phyloP scores from a whole-genome alignment of 2,797 vertebrate species.

The Sphenopsis melanotis region DNA sequence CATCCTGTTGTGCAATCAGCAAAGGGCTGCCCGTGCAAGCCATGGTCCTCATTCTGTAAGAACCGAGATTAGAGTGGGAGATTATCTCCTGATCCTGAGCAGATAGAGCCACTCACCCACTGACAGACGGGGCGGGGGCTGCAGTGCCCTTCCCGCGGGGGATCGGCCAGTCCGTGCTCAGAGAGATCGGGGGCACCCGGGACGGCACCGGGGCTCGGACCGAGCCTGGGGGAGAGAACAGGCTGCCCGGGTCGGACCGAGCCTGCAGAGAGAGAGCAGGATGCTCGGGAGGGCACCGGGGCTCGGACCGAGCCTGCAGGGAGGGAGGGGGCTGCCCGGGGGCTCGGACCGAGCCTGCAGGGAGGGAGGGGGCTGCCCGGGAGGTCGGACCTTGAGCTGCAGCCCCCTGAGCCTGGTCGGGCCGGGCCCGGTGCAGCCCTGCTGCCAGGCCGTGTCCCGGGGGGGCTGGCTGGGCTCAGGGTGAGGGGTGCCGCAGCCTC shows the following conservation, averaged over 20 bases:
- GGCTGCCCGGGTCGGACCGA: too few species aligned
- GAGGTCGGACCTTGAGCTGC: not conserved
- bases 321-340: not conserved
- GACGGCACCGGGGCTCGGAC: not conserved
- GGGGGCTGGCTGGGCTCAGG: not conserved
- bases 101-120: not conserved
- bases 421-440: not conserved
- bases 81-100: not conserved
- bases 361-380: not conserved
- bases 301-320: not conserved
- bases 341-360: too few species aligned
- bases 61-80: not conserved
- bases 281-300: not conserved
- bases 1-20: not conserved
- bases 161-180: not conserved
- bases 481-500: not conserved
- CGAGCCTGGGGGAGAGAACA: not conserved
- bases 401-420: not conserved
- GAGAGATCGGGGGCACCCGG: accelerated
- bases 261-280: too few species aligned
- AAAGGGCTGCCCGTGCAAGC: not conserved
- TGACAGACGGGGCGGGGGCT: not conserved
- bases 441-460: not conserved
- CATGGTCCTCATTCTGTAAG: not conserved
- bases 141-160: not conserved